These are phyloP conservation scores for Drosophila macrospina DNA, from an alignment of 2,888 invertebrate species.

Conservation along the genomic window DNA sequence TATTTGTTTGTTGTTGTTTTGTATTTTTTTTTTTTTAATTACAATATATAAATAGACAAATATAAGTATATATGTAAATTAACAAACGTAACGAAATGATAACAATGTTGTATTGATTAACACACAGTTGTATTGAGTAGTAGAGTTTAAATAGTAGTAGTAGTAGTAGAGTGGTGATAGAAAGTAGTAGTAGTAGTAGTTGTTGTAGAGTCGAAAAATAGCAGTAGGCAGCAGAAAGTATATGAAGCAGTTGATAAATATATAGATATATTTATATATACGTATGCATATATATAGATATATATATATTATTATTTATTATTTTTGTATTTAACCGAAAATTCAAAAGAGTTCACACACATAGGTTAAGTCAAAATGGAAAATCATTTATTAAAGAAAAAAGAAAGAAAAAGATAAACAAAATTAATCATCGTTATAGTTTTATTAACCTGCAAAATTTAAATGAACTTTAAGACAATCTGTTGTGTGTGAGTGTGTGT, in stretches of 20 bases:
- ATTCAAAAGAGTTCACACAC: conserved; percentile 81
- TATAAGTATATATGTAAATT: conserved; percentile 27
- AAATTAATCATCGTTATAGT: conserved; percentile 61
- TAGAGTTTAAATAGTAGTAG: conserved; percentile 14
- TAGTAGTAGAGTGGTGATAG: conserved; percentile 22
- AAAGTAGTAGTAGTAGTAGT: conserved; percentile 28
- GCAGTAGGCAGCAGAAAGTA: conserved; percentile 57
- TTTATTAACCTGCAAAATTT: conserved; percentile 47
- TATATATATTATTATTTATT: conserved; percentile 12
- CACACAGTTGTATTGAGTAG: conserved; percentile 23
- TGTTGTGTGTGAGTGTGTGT: conserved; percentile 13
- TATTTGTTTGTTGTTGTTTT: conserved; percentile 27
- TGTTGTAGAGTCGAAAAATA: conserved; percentile 53
- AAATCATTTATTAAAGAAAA: conserved; percentile 57
- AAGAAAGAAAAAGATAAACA: conserved; percentile 60
- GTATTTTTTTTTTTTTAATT: conserved; percentile 10
- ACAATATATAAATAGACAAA: conserved; percentile 18
- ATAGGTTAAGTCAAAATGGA: conserved; percentile 63
- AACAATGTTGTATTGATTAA: conserved; percentile 30
- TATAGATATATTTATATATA: conserved; percentile 7
- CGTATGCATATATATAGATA: conserved; percentile 6
- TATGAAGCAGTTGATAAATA: conserved; percentile 58
- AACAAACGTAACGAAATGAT: conserved; percentile 47
- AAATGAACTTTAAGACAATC: conserved; percentile 37
- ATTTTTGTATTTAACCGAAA: conserved; percentile 48